Conservation (phyloP, 1,140 invertebrate genomes). For the Vanessa tameamea region DNA sequence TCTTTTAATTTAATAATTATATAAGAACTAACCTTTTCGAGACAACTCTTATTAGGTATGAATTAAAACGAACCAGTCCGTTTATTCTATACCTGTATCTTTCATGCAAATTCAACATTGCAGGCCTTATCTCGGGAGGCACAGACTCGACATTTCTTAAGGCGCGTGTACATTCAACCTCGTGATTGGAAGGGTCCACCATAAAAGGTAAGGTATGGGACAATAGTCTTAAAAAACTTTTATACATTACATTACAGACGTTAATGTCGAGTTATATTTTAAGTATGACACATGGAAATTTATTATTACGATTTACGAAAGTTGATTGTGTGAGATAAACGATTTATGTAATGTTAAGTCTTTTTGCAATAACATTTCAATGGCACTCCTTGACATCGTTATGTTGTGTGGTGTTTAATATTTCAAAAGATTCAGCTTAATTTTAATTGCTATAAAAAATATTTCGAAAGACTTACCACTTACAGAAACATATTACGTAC, state of each 20-base stretch:
- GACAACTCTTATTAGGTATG: slow-evolving; percentile 31
- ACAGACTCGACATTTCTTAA: slow-evolving; percentile 46
- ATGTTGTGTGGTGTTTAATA: neutral
- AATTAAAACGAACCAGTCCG: slow-evolving; percentile 25
- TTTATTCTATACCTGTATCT: slow-evolving; percentile 43
- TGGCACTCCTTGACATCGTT: slow-evolving; percentile 24
- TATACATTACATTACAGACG: slow-evolving; percentile 25
- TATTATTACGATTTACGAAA: slow-evolving; percentile 17
- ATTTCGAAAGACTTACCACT: neutral
- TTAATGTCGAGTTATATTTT: slow-evolving; percentile 19
- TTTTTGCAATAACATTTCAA: slow-evolving; percentile 16
- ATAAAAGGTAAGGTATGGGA: slow-evolving; percentile 51
- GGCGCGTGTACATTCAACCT: slow-evolving; percentile 42
- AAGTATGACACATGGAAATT: slow-evolving; percentile 20
- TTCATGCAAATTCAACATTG: slow-evolving; percentile 59
- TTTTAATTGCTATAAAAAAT: neutral
- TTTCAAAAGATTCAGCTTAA: neutral
- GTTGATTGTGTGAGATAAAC: slow-evolving; percentile 23
- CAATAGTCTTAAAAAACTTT: slow-evolving; percentile 47
- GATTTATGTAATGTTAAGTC: slow-evolving; percentile 20
- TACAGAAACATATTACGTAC: neutral
- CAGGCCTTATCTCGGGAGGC: slow-evolving; percentile 54
- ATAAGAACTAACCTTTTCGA: slow-evolving; percentile 23
- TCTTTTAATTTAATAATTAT: neutral
- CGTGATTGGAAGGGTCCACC: slow-evolving; percentile 42